phyloP scores from a whole-genome alignment of 2,113 vertebrate genomes.

The Gymnobelideus leadbeateri region DNA sequence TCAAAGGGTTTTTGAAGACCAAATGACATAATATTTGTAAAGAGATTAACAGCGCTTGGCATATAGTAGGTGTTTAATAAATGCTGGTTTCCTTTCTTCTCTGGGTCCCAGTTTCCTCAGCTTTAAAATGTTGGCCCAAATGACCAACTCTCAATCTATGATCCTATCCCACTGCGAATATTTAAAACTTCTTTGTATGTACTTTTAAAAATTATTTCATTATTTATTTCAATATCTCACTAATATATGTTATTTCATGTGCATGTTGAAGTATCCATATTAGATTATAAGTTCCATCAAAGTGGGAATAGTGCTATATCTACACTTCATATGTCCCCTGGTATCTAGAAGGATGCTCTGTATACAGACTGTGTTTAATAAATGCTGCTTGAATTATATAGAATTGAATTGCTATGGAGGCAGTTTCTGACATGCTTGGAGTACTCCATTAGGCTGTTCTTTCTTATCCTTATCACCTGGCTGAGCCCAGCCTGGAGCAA shows the following conservation, averaged over 20 bases:
- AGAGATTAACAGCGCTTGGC: background rate
- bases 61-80: background rate
- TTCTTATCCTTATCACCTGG: fast-evolving
- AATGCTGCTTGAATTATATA: background rate
- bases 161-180: background rate
- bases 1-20: background rate
- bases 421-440: background rate
- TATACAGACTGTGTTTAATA: background rate
- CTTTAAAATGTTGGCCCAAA: background rate
- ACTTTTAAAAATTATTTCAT: background rate
- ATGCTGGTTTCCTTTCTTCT: background rate
- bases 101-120: background rate
- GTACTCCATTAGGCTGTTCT: background rate
- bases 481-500: background rate
- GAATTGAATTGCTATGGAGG: background rate
- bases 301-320: background rate
- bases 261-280: background rate
- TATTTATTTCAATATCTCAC: background rate
- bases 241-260: background rate
- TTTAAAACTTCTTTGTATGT: background rate
- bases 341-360: background rate
- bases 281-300: background rate
- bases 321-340: background rate
- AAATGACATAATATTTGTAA: background rate
- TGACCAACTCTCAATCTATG: background rate